Percentiles rank a stretch among this genome's conserved stretches.
Conservation (phyloP, 2,113 vertebrate species). For the Trachemys scripta region DNA sequence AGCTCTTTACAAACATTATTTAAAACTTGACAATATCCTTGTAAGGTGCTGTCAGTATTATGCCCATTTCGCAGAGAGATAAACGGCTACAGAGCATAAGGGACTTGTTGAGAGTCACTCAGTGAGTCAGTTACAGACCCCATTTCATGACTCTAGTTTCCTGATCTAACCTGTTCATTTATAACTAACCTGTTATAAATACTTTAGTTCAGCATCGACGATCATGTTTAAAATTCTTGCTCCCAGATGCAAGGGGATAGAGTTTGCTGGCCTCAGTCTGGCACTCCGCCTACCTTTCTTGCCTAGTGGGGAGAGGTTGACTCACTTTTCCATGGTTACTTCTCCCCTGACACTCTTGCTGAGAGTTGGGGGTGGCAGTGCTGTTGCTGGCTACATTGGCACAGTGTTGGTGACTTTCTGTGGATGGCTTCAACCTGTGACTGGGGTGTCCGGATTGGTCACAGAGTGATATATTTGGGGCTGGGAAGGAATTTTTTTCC, state of each 20-base stretch:
- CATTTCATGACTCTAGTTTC: neutral
- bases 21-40: neutral
- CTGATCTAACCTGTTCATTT: neutral
- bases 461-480: neutral
- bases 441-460: neutral
- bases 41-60: neutral
- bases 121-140: neutral
- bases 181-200: neutral
- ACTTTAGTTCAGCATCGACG: neutral
- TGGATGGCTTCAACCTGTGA: neutral
- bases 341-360: neutral
- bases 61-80: neutral
- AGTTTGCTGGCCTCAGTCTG: neutral
- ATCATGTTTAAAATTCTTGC: neutral
- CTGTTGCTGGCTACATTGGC: accelerated
- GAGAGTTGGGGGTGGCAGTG: accelerated
- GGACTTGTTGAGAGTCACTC: neutral
- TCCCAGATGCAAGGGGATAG: neutral
- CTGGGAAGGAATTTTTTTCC: neutral
- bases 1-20: neutral
- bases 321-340: neutral
- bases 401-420: neutral
- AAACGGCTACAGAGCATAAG: neutral
- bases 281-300: neutral
- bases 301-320: neutral